Percentiles rank a stretch among this genome's conserved stretches.
Evolutionary conservation across 1,140 invertebrate genomes (phyloP).

Genomic region (Probaryconus sp.): DNA sequence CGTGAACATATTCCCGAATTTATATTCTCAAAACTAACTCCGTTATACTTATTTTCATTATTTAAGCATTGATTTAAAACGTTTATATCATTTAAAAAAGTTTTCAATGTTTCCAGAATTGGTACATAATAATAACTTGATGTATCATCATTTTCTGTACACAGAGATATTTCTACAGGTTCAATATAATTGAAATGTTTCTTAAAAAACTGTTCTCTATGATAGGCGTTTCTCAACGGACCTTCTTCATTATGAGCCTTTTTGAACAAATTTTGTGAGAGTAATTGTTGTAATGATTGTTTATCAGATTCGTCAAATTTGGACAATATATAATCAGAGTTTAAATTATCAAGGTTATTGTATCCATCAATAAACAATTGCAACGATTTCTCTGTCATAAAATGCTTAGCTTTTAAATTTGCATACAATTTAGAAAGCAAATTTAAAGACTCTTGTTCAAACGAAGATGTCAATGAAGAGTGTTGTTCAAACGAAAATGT

Average conservation of each 20-base stretch:
- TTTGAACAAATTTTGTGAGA: too few species aligned
- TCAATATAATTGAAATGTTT: too few species aligned
- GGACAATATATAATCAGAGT: slow-evolving; percentile 3
- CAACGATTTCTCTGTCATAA: slow-evolving; percentile 2
- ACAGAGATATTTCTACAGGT: too few species aligned
- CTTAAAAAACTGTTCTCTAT: too few species aligned
- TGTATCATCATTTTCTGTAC: too few species aligned
- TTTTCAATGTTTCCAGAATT: slow-evolving; percentile 24
- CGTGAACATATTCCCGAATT: slow-evolving; percentile 6
- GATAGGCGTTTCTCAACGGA: too few species aligned
- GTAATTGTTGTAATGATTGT: too few species aligned
- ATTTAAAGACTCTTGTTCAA: slow-evolving; percentile 6
- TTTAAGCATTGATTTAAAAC: slow-evolving; percentile 15
- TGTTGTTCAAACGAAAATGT: not conserved
- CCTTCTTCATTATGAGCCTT: too few species aligned
- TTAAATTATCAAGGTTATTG: slow-evolving; percentile 12
- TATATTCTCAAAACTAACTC: slow-evolving; percentile 23
- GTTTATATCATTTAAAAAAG: slow-evolving; percentile 8
- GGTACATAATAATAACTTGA: slow-evolving; percentile 16
- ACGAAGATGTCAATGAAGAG: too few species aligned
- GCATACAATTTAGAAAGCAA: slow-evolving; percentile 11
- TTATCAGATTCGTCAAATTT: not conserved
- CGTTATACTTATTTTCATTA: slow-evolving; percentile 12
- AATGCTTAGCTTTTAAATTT: slow-evolving; percentile 12
- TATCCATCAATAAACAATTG: slow-evolving; percentile 6